These are phyloP conservation scores for Parnassius glacialis DNA, from an alignment of 2,888 invertebrate genomes.

Conservation along the genomic window DNA sequence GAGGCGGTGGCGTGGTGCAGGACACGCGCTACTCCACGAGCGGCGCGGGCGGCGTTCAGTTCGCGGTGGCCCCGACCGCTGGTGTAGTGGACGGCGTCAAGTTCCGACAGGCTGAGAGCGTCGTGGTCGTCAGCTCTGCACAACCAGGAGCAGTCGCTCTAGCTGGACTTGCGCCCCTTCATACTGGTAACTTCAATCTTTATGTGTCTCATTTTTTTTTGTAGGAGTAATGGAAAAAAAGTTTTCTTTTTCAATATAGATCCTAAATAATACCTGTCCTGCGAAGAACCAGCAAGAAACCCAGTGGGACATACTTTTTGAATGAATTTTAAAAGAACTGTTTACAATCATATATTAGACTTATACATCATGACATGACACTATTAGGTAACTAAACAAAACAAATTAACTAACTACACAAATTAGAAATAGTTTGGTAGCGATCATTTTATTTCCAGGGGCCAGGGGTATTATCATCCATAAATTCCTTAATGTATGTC, in stretches of 20 bases:
- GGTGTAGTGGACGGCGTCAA: slow-evolving; percentile 78
- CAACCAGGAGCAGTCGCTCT: slow-evolving; percentile 74
- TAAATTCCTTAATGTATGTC: too few relatives aligned
- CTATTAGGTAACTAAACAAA: not conserved
- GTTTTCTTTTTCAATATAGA: too few relatives aligned
- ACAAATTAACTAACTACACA: not conserved
- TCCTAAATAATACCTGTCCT: too few relatives aligned
- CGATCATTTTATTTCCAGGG: not conserved
- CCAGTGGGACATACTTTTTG: too few relatives aligned
- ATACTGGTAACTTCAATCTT: slow-evolving; percentile 51
- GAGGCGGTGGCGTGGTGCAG: slow-evolving; percentile 59
- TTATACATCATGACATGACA: too few relatives aligned
- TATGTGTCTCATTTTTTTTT: not conserved
- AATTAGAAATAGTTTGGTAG: not conserved
- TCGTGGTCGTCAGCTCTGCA: slow-evolving; percentile 72
- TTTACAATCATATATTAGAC: too few relatives aligned
- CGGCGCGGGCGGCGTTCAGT: slow-evolving; percentile 57
- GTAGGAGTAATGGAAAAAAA: too few relatives aligned
- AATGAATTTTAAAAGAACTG: too few relatives aligned
- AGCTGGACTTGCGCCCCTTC: slow-evolving; percentile 65
- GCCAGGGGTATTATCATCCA: too few relatives aligned
- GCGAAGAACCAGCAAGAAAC: too few relatives aligned
- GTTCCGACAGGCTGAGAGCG: slow-evolving; percentile 80
- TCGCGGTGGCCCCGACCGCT: slow-evolving; percentile 54
- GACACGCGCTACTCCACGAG: slow-evolving; percentile 65